Evolutionary conservation across 2,113 vertebrate species (phyloP).

Genomic region (Neotoma lepida): DNA sequence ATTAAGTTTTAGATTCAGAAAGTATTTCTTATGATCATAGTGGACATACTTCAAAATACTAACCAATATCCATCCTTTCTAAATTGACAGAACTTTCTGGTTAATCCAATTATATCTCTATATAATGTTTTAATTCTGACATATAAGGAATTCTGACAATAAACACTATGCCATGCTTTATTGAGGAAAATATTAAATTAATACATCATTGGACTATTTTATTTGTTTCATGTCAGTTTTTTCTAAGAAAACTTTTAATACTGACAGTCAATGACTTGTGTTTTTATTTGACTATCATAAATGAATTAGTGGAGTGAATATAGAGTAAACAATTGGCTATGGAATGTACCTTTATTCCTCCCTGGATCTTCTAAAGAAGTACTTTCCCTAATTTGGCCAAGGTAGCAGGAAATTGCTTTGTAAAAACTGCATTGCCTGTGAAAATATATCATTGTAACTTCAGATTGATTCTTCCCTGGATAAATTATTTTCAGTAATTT

Average conservation of each 20-base stretch:
- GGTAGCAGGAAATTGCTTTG: background rate
- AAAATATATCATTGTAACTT: background rate
- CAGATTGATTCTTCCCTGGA: background rate
- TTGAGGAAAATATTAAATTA: slow-evolving; percentile 14
- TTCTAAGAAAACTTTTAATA: slow-evolving; percentile 39
- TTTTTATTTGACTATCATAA: slow-evolving; percentile 50
- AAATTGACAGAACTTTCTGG: background rate
- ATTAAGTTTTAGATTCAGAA: background rate
- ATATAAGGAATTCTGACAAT: background rate
- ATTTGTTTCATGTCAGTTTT: slow-evolving; percentile 2
- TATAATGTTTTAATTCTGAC: background rate
- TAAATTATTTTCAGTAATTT: slow-evolving; percentile 35
- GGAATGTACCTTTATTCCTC: background rate
- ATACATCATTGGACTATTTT: background rate
- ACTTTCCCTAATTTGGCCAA: background rate
- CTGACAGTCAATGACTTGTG: background rate
- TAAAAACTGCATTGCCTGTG: background rate
- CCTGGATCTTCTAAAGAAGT: background rate
- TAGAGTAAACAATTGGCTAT: background rate
- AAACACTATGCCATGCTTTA: background rate
- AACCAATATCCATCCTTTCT: background rate
- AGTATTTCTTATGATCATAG: background rate
- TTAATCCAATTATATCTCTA: background rate
- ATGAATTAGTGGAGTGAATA: background rate
- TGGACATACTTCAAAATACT: background rate